Conservation (phyloP, 2,888 invertebrate genomes). For the Drosophila pseudotakahashii region DNA sequence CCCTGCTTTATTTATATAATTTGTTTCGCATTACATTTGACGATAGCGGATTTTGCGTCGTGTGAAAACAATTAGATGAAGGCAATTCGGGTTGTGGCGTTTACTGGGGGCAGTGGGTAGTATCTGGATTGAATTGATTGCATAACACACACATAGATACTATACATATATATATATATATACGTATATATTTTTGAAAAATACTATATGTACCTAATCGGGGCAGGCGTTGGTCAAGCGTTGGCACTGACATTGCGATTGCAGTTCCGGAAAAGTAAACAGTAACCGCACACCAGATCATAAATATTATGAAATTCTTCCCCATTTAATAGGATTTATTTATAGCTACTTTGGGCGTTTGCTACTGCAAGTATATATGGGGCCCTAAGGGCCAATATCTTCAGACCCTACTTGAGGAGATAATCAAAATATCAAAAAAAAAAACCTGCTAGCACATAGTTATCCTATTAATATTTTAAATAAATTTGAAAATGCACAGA, state of each 20-base stretch:
- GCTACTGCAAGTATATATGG: neutral
- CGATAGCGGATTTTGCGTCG: slow-evolving; percentile 68
- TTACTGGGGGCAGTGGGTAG: slow-evolving; percentile 3
- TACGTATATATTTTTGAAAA: neutral
- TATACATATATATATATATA: neutral
- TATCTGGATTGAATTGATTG: slow-evolving; percentile 15
- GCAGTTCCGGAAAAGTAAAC: slow-evolving; percentile 26
- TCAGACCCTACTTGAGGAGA: neutral
- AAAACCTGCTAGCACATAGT: no score
- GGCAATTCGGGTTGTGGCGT: slow-evolving; percentile 14
- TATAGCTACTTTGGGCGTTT: neutral
- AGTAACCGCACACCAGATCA: slow-evolving; percentile 17
- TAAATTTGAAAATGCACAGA: no score
- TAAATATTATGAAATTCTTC: slow-evolving; percentile 9
- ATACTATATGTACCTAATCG: slow-evolving; percentile 19
- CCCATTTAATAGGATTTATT: neutral
- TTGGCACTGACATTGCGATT: slow-evolving; percentile 38
- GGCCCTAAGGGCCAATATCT: neutral
- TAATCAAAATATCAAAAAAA: no score
- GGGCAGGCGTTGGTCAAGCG: slow-evolving; percentile 24
- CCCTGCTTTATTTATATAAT: slow-evolving; percentile 54
- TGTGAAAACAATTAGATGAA: slow-evolving; percentile 75
- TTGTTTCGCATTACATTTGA: slow-evolving; percentile 68
- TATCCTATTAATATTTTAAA: no score
- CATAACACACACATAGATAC: slow-evolving; percentile 21